phyloP scores from a whole-genome alignment of 2,113 vertebrate genomes.

The Apodemus sylvaticus region DNA sequence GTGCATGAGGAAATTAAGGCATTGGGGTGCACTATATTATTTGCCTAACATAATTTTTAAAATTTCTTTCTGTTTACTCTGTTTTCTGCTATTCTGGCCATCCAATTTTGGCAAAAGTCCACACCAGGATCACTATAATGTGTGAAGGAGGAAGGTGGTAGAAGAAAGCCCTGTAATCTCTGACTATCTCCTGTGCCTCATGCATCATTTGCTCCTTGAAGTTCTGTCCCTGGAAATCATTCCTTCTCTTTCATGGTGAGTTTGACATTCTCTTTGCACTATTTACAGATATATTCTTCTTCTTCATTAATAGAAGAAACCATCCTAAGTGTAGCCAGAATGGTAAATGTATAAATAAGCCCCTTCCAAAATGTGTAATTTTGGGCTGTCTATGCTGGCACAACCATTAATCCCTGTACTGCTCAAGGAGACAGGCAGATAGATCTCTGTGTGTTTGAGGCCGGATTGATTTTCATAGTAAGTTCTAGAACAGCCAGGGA shows the following conservation, averaged over 20 bases:
- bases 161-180: not conserved
- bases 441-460: not conserved
- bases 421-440: not conserved
- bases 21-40: not conserved
- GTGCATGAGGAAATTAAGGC: not conserved
- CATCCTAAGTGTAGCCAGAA: not conserved
- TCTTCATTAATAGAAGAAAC: not conserved
- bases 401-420: not conserved
- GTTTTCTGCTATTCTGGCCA: not conserved
- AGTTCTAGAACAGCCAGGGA: not conserved
- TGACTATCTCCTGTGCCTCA: not conserved
- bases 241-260: not conserved
- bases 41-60: not conserved
- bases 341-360: not conserved
- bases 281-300: not conserved
- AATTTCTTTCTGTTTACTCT: not conserved
- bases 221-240: not conserved
- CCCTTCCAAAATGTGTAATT: not conserved
- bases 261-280: not conserved
- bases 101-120: not conserved
- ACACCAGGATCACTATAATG: not conserved
- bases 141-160: not conserved
- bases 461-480: not conserved
- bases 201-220: not conserved
- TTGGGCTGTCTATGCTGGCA: no score